phyloP scores from a whole-genome alignment of 1,140 invertebrate genomes.

The Microplitis demolitor region DNA sequence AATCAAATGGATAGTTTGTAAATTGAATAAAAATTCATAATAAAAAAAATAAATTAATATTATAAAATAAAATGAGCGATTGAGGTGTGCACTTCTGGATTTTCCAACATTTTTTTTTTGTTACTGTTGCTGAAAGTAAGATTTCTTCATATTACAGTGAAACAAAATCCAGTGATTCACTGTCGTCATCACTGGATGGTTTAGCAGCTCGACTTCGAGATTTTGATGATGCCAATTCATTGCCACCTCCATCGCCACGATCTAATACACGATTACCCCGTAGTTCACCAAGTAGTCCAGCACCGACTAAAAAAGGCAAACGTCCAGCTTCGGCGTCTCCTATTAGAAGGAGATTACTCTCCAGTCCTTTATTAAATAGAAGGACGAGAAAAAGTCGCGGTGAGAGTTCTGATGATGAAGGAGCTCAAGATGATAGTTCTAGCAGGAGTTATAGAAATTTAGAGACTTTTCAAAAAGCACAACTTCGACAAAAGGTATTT shows the following conservation, averaged over 20 bases:
- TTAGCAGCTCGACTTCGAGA: slow-evolving; percentile 53
- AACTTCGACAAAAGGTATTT: slow-evolving; percentile 87
- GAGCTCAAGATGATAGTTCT: slow-evolving; percentile 67
- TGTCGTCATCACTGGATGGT: slow-evolving; percentile 55
- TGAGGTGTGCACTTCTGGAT: too few species aligned
- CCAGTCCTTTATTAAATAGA: slow-evolving; percentile 79
- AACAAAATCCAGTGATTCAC: slow-evolving; percentile 52
- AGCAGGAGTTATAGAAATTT: slow-evolving; percentile 79
- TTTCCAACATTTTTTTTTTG: too few species aligned
- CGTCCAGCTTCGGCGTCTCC: slow-evolving; percentile 79
- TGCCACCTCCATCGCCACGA: slow-evolving; percentile 58
- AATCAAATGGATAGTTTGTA: too few species aligned
- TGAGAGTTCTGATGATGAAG: slow-evolving; percentile 88
- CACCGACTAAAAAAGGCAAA: slow-evolving; percentile 73
- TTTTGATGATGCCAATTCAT: slow-evolving; percentile 55
- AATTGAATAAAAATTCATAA: too few species aligned
- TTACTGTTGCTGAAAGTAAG: too few species aligned
- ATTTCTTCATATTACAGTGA: neutral
- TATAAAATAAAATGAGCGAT: too few species aligned
- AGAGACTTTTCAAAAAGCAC: slow-evolving; percentile 94
- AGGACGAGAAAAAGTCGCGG: slow-evolving; percentile 75
- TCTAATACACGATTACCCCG: slow-evolving; percentile 66
- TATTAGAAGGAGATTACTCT: slow-evolving; percentile 73
- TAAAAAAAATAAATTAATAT: too few species aligned
- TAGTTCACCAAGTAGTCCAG: slow-evolving; percentile 73